Evolutionary conservation across 2,888 invertebrate species (phyloP), one percentile per base, ranked within the genome.

Genomic region (Drosophila siamana): DNA sequence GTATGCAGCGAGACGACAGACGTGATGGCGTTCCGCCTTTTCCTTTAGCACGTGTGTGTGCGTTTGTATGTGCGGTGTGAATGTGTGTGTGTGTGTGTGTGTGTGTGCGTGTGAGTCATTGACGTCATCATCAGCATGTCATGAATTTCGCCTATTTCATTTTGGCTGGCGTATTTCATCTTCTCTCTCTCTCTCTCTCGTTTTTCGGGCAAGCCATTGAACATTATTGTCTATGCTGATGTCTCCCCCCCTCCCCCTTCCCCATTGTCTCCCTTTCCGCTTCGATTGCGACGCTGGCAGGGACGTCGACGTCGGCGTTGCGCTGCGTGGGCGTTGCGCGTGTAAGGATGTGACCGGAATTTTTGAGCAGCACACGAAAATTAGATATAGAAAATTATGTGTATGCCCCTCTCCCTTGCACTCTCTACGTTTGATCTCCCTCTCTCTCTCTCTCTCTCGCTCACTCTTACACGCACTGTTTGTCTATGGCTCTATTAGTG

Each of bases 81-180:
- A 16, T 22, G 33, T 26, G 6, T 26, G 16, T 43, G 19, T 67
- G 41, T 50, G 15, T 68, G 36, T 67, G 40, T 44, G 30, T 57
- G 47, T 65, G 28, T 73, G 55, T 72, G 56, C 61, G 72, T 74
- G 70, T 62, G 71, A 50, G 62, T 67, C 86, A 86, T 86, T 86
- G 86, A 86, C 86, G 86, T 86, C 86, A 86, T 86, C 86, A 89
- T 80, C 86, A 89, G 80, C 86, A 86, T 89, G 86, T 86, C 89
- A 86, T 87, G 89, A 89, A 87, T 86, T 80, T 80, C 54, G 60
- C 56, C 46, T 68, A 54, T 81, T 63, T 78, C 60, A 63, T 77
- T 74, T 85, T 55, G 33, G 33, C n/a, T 83, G 50, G 61, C 60
- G 38, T 66, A 16, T 69, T 62, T 55, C 26, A 11, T 40, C 9